phyloP scores from a whole-genome alignment of 1,140 invertebrate genomes.

The Drosophila kanapiae region DNA sequence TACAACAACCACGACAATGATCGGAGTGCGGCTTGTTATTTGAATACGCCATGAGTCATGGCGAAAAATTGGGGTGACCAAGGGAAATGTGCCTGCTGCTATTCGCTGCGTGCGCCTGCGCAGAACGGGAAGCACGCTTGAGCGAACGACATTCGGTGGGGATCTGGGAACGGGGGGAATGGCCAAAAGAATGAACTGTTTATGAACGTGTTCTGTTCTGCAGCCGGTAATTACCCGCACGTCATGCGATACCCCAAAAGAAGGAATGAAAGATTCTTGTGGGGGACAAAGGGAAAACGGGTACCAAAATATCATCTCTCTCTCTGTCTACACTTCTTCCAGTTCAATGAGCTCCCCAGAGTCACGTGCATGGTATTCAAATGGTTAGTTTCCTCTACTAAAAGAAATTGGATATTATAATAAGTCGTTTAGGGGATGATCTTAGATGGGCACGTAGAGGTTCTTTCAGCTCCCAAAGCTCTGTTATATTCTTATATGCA shows the following conservation, averaged over 20 bases:
- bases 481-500: too few species aligned
- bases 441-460: not conserved
- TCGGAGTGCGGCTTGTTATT: conserved; percentile 12
- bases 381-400: not conserved
- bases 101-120: conserved; percentile 39
- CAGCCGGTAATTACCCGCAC: conserved; percentile 68
- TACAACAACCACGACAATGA: conserved; percentile 35
- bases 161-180: not conserved
- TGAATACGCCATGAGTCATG: conserved; percentile 64
- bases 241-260: conserved; percentile 55
- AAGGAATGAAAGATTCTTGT: conserved; percentile 31
- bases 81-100: conserved; percentile 14
- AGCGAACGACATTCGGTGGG: conserved; percentile 51
- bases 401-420: not conserved
- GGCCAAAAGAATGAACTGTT: conserved; percentile 50
- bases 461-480: not conserved
- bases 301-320: conserved; percentile 9
- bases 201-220: conserved; percentile 65
- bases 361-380: conserved; percentile 2
- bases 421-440: not conserved
- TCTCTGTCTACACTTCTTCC: not conserved
- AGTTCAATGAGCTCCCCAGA: conserved; percentile 8
- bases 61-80: conserved; percentile 49
- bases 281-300: conserved; percentile 22
- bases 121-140: conserved; percentile 74